Evolutionary conservation across 2,888 invertebrate genomes (phyloP).

Genomic region (Oconnorella tubifera): DNA sequence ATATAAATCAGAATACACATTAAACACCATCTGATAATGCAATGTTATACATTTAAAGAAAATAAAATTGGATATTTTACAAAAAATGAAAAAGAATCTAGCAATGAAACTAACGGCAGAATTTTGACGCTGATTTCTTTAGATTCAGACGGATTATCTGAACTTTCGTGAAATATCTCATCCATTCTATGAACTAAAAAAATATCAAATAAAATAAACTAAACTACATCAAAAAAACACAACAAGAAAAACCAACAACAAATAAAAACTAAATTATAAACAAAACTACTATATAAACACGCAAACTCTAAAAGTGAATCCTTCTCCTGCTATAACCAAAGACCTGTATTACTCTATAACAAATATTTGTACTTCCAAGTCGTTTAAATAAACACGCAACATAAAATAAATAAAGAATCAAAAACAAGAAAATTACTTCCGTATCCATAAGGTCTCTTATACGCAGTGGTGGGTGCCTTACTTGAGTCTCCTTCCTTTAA

Average conservation of each 20-base stretch:
- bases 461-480: conserved; percentile 57
- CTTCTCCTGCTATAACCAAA: no score
- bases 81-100: background rate
- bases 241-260: background rate
- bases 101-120: conserved; percentile 30
- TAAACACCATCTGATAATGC: no score
- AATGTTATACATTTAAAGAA: background rate
- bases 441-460: conserved; percentile 75
- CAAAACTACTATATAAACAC: background rate
- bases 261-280: background rate
- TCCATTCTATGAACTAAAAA: conserved; percentile 2
- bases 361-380: no score
- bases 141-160: conserved; percentile 35
- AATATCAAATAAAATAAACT: conserved; percentile 1
- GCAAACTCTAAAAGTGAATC: background rate
- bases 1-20: no score
- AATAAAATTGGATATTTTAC: background rate
- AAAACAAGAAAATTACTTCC: conserved; percentile 60
- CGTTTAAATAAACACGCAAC: no score
- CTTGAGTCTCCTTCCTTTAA: conserved; percentile 68
- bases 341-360: no score
- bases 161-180: conserved; percentile 5
- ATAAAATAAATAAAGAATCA: background rate
- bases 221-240: background rate
- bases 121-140: conserved; percentile 50